Evolutionary conservation across 1,140 invertebrate genomes (phyloP), one percentile per base, ranked within the genome.

Genomic region (Phymorhynchus buccinoides): DNA sequence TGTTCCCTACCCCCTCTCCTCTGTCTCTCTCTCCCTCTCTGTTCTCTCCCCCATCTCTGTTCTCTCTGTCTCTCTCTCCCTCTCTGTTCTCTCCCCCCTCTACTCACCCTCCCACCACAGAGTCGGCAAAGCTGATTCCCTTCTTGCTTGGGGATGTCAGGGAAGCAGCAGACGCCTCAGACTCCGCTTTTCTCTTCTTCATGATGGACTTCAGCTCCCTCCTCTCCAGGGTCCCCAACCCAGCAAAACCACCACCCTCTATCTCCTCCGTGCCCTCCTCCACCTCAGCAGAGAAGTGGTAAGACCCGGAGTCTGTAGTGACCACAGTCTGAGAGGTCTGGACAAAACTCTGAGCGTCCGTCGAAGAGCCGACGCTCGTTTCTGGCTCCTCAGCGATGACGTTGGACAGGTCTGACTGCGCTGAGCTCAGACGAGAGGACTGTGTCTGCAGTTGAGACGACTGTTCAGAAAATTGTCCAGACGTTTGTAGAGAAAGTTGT

Each of bases 81-180:
- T 48, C 44, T 18, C 18, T 48, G 6, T 48, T 48, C 18, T 48
- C 7, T 9, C 18, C 18, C 44, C 6, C 18, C 44, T 6, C 18
- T 48, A 89, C 91, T 91, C 88, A 93, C 92, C 92, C 92, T 84
- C 92, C 92, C 79, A 89, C 88, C 3, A 92, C 91, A 78, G 86
- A 89, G 85, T 92, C 89, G 83, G 91, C 89, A 88, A 92, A 92
- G 48, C 87, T 89, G 39, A 92, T 89, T 86, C 93, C 90, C 84
- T 90, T 91, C 87, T 90, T 92, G 9, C 82, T 81, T 4, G 56
- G 4, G 56, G 56, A n/a, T n/a, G n/a, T n/a, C n/a, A n/a, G n/a
- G n/a, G n/a, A n/a, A n/a, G n/a, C n/a, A n/a, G n/a, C n/a, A n/a
- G n/a, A n/a, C 39, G 83, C 80, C 14, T 80, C 84, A 16, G 71